These are phyloP conservation scores for Brachirus orientalis DNA, from an alignment of 2,113 vertebrate species.

Conservation along the genomic window DNA sequence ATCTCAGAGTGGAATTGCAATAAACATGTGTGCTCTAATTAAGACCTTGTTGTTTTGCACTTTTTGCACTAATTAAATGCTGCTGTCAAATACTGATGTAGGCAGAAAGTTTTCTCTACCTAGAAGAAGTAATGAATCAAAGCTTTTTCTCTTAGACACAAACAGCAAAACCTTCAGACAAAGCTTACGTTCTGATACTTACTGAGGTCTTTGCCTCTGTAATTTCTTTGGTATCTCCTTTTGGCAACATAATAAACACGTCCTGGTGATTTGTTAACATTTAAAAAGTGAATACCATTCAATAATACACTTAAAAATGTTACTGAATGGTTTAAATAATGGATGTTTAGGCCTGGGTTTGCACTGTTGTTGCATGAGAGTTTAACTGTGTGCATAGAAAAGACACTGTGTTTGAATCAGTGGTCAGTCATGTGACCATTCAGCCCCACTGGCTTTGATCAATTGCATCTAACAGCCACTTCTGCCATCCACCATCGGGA, in stretches of 20 bases:
- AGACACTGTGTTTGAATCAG: conserved; percentile 42
- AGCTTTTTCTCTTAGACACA: not conserved
- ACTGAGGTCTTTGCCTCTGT: not conserved
- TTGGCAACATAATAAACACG: not conserved
- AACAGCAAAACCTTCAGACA: not conserved
- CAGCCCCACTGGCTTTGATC: conserved; percentile 80
- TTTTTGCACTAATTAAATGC: conserved; percentile 6
- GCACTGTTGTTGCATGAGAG: not conserved
- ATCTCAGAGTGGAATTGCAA: conserved; percentile 4
- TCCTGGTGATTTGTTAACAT: not conserved
- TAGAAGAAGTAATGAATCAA: conserved; percentile 15
- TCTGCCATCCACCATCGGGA: conserved; percentile 75
- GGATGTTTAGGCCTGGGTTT: not conserved
- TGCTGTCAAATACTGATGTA: conserved; percentile 2
- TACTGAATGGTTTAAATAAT: not conserved
- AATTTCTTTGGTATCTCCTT: not conserved
- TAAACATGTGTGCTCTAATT: conserved; percentile 6
- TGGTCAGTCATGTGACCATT: conserved; percentile 51
- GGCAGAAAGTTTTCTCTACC: not conserved
- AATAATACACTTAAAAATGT: not conserved
- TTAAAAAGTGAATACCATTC: no score
- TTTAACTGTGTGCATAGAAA: not conserved
- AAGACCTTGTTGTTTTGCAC: conserved; percentile 12
- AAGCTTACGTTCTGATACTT: not conserved
- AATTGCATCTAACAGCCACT: conserved; percentile 79